Conservation (phyloP, 1,140 invertebrate species). For the Megalonaias nervosa region DNA sequence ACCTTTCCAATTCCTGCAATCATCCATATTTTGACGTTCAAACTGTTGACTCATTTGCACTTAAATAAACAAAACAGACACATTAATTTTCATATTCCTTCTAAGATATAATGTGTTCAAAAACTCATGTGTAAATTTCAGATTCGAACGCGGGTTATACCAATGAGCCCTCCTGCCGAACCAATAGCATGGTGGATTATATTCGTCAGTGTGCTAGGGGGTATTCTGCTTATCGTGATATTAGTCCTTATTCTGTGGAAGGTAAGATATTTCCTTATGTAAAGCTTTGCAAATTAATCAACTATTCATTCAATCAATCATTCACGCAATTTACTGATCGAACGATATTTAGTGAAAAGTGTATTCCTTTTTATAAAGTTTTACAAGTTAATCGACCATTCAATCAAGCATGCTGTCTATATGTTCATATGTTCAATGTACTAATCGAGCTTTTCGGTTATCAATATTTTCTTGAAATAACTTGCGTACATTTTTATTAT, state of each 20-base stretch:
- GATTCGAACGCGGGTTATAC: constrained; percentile 15
- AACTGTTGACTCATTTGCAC: too few relatives aligned
- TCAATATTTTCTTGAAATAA: too few relatives aligned
- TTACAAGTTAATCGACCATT: too few relatives aligned
- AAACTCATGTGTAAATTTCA: background rate
- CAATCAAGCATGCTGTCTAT: too few relatives aligned
- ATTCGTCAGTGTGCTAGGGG: constrained; percentile 17
- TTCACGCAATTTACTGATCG: background rate
- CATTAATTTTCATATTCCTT: too few relatives aligned
- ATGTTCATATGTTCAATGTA: too few relatives aligned
- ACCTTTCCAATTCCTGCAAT: too few relatives aligned
- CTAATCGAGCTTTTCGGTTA: too few relatives aligned
- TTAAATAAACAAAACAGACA: too few relatives aligned
- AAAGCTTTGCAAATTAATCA: background rate
- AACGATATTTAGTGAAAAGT: background rate
- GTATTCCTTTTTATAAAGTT: background rate
- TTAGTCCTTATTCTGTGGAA: constrained; percentile 22
- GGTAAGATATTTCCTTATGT: background rate
- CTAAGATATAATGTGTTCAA: too few relatives aligned
- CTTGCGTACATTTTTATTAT: too few relatives aligned
- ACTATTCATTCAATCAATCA: background rate
- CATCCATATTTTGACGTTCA: too few relatives aligned
- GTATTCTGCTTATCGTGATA: constrained; percentile 13
- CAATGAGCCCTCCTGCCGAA: constrained; percentile 1
- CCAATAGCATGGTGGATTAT: constrained; percentile 25